Evolutionary conservation across 2,888 invertebrate genomes (phyloP), one percentile per base, ranked within the genome.

Genomic region (Rotaria socialis): DNA sequence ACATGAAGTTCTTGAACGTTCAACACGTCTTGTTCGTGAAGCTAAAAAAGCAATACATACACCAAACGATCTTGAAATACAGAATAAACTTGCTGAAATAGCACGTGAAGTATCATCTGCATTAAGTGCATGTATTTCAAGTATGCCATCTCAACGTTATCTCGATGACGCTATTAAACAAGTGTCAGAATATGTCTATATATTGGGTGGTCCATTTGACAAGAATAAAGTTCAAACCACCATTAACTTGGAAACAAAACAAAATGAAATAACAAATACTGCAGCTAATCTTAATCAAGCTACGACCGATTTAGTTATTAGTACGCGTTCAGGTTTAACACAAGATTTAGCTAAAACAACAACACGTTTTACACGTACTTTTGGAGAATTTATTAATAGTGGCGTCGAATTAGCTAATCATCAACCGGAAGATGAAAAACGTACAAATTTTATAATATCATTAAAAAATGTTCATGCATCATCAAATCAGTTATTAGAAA

Each of bases 121-220:
- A 5, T 91, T 94, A 85, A 93, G 93, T 89, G 93, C 93, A 88
- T 94, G 94, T 88, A 94, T 97, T 86, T 94, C 94, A 88, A 95
- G 95, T 88, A 93, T 97, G 80, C 97, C 97, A 0, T 96, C 96
- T 0, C 96, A 97, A 90, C 94, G 94, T 86, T 96, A 97, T 90
- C 94, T 98, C n/a, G 97, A 97, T 90, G 93, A 94, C 41, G 95
- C 96, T 0, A 94, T 96, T 89, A 94, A 94, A 88, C 94, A 94
- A 89, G 95, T 97, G 88, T 94, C 94, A 87, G 94, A 94, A 60
- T 86, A 80, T 35, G 27, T 85, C 5, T 75, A 43, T 35, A 19
- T 35, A 55, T 86, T 85, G 55, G 84, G 50, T 80, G 60, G 60
- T 16, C 60, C 84, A n/a, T 50, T 47, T 35, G 27, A 87, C 93